Conservation (phyloP, 2,797 vertebrate genomes). For the Characodon lateralis region DNA sequence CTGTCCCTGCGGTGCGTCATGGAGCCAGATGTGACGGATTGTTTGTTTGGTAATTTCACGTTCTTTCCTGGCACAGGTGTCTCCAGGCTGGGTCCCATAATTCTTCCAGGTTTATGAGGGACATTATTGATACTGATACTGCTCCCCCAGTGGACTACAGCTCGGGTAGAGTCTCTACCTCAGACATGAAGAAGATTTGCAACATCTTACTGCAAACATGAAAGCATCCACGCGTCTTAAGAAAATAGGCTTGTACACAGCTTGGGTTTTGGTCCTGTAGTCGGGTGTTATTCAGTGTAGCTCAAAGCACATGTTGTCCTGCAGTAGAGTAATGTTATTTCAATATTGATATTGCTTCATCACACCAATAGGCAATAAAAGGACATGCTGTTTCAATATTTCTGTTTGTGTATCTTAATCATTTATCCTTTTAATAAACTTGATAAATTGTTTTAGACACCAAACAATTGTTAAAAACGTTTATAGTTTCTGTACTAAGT, state of each 20-base stretch:
- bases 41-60: slow-evolving; percentile 7
- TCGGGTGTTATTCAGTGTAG: not conserved
- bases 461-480: not conserved
- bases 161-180: not conserved
- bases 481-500: not conserved
- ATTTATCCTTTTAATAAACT: not conserved
- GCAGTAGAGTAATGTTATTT: not conserved
- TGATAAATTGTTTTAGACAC: not conserved
- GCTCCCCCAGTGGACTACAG: not conserved
- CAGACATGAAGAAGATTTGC: not conserved
- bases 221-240: not conserved
- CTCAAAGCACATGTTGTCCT: not conserved
- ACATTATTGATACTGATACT: slow-evolving; percentile 1
- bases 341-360: not conserved
- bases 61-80: not conserved
- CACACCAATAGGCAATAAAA: not conserved
- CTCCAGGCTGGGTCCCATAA: not conserved
- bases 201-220: not conserved
- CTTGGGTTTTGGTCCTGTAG: not conserved
- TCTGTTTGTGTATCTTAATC: not conserved
- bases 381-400: not conserved
- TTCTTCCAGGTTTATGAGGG: slow-evolving; percentile 9
- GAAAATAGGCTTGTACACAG: not conserved
- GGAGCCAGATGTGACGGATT: slow-evolving; percentile 4
- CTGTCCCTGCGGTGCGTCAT: slow-evolving; percentile 3